Percentiles rank a stretch among this genome's conserved stretches.
These are phyloP conservation scores for Artibeus lituratus DNA, from an alignment of 2,797 vertebrate genomes.

Conservation along the genomic window DNA sequence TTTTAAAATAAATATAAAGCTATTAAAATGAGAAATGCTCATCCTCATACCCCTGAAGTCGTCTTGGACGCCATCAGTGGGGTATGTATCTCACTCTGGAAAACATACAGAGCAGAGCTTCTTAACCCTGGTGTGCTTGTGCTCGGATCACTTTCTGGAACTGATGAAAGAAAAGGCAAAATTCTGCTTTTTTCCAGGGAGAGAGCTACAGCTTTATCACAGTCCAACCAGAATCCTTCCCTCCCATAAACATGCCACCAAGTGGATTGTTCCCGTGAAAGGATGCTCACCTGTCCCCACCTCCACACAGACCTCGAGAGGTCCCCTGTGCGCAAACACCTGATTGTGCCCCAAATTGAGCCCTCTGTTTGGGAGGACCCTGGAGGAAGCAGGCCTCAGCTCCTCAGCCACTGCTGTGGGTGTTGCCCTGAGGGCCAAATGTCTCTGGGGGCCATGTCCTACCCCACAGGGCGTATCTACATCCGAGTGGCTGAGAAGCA, in stretches of 20 bases:
- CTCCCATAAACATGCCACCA: neutral
- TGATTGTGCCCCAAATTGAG: neutral
- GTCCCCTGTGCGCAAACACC: neutral
- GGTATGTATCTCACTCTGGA: neutral
- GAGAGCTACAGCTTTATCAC: neutral
- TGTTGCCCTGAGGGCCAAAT: neutral
- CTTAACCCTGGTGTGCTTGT: neutral
- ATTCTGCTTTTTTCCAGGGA: neutral
- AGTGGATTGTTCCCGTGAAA: neutral
- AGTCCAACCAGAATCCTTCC: neutral
- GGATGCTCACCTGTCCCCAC: rapidly evolving
- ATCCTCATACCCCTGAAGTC: neutral
- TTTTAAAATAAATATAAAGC: neutral
- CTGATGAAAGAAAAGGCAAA: neutral
- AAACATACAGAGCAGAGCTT: neutral
- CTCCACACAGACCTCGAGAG: neutral
- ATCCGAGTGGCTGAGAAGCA: neutral
- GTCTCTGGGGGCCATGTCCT: neutral
- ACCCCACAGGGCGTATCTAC: neutral
- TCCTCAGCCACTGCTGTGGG: neutral
- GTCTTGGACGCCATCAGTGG: neutral
- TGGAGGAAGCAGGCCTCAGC: neutral
- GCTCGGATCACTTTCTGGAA: neutral
- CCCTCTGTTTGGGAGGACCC: neutral
- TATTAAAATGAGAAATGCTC: neutral